These are phyloP conservation scores for Hypena proboscidalis DNA, from an alignment of 2,888 invertebrate genomes.

Conservation along the genomic window DNA sequence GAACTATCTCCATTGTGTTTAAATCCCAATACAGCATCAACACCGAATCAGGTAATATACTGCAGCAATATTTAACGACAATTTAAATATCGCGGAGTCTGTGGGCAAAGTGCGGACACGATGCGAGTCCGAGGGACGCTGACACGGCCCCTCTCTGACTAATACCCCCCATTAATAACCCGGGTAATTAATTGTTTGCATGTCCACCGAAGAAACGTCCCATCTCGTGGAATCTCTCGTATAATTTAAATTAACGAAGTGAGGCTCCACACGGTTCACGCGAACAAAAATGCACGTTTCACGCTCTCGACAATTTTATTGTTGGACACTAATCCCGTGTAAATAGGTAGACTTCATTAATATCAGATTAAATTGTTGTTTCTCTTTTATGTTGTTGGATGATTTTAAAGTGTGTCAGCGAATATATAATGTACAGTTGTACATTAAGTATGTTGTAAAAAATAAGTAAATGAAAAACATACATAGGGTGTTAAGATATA, in stretches of 20 bases:
- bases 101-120: slow-evolving; percentile 48
- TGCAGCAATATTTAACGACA: slow-evolving; percentile 42
- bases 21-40: slow-evolving; percentile 21
- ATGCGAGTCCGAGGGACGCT: slow-evolving; percentile 62
- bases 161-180: slow-evolving; percentile 83
- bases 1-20: neutral
- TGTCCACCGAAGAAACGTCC: slow-evolving; percentile 78
- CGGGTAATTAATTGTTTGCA: slow-evolving; percentile 84
- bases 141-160: slow-evolving; percentile 76
- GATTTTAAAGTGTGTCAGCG: too few species aligned
- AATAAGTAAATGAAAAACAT: too few species aligned
- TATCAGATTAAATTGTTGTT: neutral
- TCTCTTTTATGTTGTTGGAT: too few species aligned
- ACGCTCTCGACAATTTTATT: slow-evolving; percentile 19
- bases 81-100: slow-evolving; percentile 40
- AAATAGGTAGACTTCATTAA: slow-evolving; percentile 9
- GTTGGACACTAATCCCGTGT: slow-evolving; percentile 11
- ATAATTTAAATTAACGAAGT: slow-evolving; percentile 71
- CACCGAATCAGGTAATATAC: slow-evolving; percentile 41
- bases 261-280: slow-evolving; percentile 39
- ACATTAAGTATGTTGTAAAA: too few species aligned
- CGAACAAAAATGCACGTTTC: slow-evolving; percentile 35
- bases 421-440: too few species aligned
- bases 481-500: too few species aligned
- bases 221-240: slow-evolving; percentile 68